phyloP scores from a whole-genome alignment of 2,888 invertebrate genomes.

The Synergus gifuensis region DNA sequence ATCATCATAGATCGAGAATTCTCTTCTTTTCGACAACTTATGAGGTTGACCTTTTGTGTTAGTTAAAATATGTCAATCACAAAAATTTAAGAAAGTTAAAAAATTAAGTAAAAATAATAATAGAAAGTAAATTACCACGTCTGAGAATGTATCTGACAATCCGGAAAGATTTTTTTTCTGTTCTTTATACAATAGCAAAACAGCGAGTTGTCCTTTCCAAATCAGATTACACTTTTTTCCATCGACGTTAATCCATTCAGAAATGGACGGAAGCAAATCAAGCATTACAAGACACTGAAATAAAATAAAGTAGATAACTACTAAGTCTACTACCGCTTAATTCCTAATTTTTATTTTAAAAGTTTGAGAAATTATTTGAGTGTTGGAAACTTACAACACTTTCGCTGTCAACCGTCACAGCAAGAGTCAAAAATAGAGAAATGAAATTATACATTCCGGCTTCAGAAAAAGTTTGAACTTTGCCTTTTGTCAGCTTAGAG shows the following conservation, averaged over 20 bases:
- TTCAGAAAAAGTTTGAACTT: conserved; percentile 80
- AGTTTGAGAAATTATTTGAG: background rate
- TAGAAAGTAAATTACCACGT: conserved; percentile 58
- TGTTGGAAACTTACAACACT: conserved; percentile 73
- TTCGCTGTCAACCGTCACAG: conserved; percentile 74
- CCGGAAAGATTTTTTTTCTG: conserved; percentile 46
- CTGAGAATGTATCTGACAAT: conserved; percentile 60
- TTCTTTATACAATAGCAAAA: conserved; percentile 70
- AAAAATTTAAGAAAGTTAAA: background rate
- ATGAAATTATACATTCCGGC: conserved; percentile 81
- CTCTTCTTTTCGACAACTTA: conserved; percentile 72
- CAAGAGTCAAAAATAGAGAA: conserved; percentile 77
- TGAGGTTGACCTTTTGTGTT: conserved; percentile 63
- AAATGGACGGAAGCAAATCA: conserved; percentile 67
- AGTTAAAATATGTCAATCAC: background rate
- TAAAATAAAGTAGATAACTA: conserved; percentile 33
- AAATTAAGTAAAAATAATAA: conserved; percentile 28
- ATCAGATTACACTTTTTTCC: conserved; percentile 63
- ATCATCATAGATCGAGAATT: conserved; percentile 70
- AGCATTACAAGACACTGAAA: conserved; percentile 70
- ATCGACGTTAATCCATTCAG: conserved; percentile 59
- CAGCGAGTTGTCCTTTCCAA: conserved; percentile 71
- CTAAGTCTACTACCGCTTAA: background rate
- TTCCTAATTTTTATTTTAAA: background rate
- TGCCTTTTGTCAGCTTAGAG: conserved; percentile 81